Conservation (phyloP, 2,797 vertebrate genomes). For the Nannoperca australis region DNA sequence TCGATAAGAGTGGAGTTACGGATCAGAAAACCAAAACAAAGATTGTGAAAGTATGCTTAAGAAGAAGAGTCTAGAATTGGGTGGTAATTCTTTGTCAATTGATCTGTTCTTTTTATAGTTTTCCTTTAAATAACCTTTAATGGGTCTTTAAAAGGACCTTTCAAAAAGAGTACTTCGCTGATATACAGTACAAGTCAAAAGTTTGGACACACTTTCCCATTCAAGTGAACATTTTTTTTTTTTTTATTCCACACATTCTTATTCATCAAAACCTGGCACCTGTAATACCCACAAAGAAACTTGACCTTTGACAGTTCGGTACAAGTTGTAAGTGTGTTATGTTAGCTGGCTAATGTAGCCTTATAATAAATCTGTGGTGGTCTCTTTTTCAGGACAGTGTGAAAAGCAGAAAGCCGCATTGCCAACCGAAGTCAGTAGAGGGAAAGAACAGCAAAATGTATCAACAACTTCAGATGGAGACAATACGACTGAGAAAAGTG, state of each 20-base stretch:
- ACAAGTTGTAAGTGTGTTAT: neutral
- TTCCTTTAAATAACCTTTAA: neutral
- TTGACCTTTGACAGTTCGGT: neutral
- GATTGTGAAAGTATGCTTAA: neutral
- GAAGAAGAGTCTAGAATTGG: neutral
- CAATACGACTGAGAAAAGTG: conserved; percentile 52
- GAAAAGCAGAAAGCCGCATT: neutral
- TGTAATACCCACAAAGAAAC: neutral
- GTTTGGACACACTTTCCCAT: too few species aligned
- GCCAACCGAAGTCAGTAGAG: conserved; percentile 3
- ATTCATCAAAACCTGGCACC: neutral
- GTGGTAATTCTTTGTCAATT: neutral
- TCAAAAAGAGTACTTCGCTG: neutral
- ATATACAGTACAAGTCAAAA: too few species aligned
- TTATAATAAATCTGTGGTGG: neutral
- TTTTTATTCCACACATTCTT: neutral
- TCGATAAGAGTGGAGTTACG: neutral
- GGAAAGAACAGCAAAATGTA: conserved; percentile 24
- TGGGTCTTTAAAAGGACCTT: neutral
- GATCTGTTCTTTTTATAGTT: neutral
- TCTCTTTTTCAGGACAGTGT: conserved; percentile 49
- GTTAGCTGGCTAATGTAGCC: neutral
- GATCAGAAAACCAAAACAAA: neutral
- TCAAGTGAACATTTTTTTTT: too few species aligned
- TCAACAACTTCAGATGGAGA: conserved; percentile 14